phyloP scores from a whole-genome alignment of 2,113 vertebrate species.

The Chaetodon auriga region DNA sequence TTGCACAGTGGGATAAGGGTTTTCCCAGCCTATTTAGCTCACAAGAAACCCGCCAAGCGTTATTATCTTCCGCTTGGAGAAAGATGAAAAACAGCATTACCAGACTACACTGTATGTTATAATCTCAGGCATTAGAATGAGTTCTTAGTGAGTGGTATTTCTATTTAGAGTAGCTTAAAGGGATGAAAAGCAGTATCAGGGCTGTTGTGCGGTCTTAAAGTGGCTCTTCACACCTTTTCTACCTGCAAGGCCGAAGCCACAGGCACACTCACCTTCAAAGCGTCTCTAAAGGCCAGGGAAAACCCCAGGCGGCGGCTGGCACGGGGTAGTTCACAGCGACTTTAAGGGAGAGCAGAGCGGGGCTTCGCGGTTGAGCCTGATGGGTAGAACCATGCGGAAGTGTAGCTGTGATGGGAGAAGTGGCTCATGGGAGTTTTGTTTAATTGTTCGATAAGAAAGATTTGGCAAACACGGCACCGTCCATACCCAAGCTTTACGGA shows the following conservation, averaged over 20 bases:
- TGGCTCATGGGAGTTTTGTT: background rate
- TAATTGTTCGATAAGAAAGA: background rate
- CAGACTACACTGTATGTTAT: background rate
- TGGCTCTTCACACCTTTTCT: constrained; percentile 3
- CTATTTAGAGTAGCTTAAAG: background rate
- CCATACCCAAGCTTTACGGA: background rate
- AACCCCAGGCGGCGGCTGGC: background rate
- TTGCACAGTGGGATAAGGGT: background rate
- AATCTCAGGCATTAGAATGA: background rate
- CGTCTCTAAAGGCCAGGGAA: constrained; percentile 11
- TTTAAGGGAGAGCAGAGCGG: background rate
- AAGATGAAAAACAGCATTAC: background rate
- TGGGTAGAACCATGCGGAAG: background rate
- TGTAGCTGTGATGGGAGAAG: background rate
- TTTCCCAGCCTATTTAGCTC: constrained; percentile 1
- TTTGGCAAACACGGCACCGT: background rate
- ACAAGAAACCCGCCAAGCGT: background rate
- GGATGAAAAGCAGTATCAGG: background rate
- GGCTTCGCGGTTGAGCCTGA: background rate
- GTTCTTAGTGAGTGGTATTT: constrained; percentile 8
- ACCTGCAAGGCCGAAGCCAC: background rate
- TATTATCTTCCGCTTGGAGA: background rate
- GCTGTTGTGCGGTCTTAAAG: constrained; percentile 9
- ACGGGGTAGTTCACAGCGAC: background rate
- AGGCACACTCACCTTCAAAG: constrained; percentile 18